Conservation (phyloP, 2,113 vertebrate genomes). For the Picathartes gymnocephalus region DNA sequence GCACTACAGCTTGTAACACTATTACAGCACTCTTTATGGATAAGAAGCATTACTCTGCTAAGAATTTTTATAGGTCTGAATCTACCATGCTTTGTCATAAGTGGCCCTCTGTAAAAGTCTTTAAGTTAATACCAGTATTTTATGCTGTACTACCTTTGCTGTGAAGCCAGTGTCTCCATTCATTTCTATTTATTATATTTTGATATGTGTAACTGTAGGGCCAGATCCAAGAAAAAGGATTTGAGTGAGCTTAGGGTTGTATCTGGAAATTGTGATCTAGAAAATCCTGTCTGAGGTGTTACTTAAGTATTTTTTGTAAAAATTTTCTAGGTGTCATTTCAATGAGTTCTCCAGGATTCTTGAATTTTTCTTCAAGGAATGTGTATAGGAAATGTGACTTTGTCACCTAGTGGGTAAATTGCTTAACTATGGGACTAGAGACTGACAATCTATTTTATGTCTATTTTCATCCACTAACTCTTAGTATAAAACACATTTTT, state of each 20-base stretch:
- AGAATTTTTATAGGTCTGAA: conserved; percentile 6
- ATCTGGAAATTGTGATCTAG: background rate
- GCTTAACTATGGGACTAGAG: background rate
- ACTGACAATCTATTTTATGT: background rate
- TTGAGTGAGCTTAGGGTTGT: background rate
- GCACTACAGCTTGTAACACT: background rate
- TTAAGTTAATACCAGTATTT: background rate
- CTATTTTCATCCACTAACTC: background rate
- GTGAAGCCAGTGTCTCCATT: background rate
- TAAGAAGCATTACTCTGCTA: conserved; percentile 14
- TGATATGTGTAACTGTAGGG: background rate
- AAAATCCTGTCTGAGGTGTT: background rate
- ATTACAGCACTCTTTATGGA: background rate
- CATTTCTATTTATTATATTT: background rate
- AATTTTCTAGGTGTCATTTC: background rate
- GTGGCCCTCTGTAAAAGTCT: background rate
- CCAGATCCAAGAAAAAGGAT: background rate
- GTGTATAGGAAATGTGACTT: background rate
- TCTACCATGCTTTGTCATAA: background rate
- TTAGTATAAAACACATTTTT: background rate
- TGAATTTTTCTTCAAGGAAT: background rate
- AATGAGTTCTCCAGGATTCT: background rate
- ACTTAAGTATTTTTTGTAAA: background rate
- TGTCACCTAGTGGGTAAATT: background rate
- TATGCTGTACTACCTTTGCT: background rate